These are phyloP conservation scores for Neopelma chrysocephalum DNA, from an alignment of 2,797 vertebrate genomes.

Conservation along the genomic window DNA sequence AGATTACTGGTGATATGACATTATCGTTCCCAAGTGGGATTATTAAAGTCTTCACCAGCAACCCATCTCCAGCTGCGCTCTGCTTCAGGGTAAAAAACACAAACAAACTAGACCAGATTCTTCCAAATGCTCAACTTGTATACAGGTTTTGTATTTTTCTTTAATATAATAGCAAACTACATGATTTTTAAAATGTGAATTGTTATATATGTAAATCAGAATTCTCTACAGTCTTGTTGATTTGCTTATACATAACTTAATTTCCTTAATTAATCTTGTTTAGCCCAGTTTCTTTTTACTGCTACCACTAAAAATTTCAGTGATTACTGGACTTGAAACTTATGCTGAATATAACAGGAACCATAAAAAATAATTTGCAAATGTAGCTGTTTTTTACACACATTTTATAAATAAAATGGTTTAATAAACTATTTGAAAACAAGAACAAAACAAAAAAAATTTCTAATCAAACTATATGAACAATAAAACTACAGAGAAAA, in stretches of 20 bases:
- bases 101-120: slow-evolving; percentile 90
- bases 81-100: slow-evolving; percentile 92
- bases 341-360: background rate
- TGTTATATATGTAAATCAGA: background rate
- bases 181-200: background rate
- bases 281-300: background rate
- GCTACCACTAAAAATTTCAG: background rate
- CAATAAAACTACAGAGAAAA: background rate
- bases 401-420: background rate
- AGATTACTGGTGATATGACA: slow-evolving; percentile 97
- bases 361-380: background rate
- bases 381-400: background rate
- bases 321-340: background rate
- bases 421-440: background rate
- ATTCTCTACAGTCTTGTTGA: background rate
- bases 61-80: slow-evolving; percentile 89
- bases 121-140: slow-evolving; percentile 92
- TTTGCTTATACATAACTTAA: background rate
- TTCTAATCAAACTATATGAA: background rate
- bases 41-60: slow-evolving; percentile 94
- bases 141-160: slow-evolving; percentile 83
- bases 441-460: background rate
- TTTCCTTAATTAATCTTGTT: background rate
- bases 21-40: slow-evolving; percentile 95
- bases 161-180: slow-evolving; percentile 3